These are phyloP conservation scores for Lepidurus couesii DNA, from an alignment of 1,140 invertebrate genomes.

Conservation along the genomic window DNA sequence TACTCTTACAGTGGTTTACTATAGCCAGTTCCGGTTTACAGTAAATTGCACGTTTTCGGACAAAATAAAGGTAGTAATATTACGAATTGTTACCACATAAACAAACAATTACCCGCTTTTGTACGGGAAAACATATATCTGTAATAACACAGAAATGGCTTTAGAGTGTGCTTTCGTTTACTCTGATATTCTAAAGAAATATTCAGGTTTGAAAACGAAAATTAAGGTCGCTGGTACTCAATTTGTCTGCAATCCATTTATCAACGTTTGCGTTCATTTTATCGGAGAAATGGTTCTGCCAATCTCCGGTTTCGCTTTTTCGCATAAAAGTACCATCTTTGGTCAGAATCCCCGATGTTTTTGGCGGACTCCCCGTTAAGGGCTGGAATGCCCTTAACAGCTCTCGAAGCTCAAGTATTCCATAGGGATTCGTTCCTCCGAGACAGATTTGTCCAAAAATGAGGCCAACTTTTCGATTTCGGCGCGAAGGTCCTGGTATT, in stretches of 20 bases:
- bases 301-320: conserved; percentile 57
- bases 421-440: conserved; percentile 7
- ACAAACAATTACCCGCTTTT: too few relatives aligned
- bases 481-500: conserved; percentile 21
- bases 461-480: neutral
- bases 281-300: conserved; percentile 46
- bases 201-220: neutral
- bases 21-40: too few relatives aligned
- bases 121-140: too few relatives aligned
- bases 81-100: too few relatives aligned
- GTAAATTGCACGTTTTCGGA: too few relatives aligned
- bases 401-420: conserved; percentile 28
- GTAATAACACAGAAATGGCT: too few relatives aligned
- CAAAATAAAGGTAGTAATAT: too few relatives aligned
- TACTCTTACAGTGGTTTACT: too few relatives aligned
- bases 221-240: neutral
- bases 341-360: conserved; percentile 8
- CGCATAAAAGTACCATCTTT: conserved; percentile 32
- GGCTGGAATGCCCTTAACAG: conserved; percentile 30
- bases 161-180: too few relatives aligned
- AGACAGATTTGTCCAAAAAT: conserved; percentile 28
- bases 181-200: conserved; percentile 21
- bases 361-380: conserved; percentile 28
- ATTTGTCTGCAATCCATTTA: conserved; percentile 37
- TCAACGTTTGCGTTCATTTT: conserved; percentile 44